Base-by-base conservation (phyloP, 2,113 vertebrate species). In the Toxostoma redivivum region DNA sequence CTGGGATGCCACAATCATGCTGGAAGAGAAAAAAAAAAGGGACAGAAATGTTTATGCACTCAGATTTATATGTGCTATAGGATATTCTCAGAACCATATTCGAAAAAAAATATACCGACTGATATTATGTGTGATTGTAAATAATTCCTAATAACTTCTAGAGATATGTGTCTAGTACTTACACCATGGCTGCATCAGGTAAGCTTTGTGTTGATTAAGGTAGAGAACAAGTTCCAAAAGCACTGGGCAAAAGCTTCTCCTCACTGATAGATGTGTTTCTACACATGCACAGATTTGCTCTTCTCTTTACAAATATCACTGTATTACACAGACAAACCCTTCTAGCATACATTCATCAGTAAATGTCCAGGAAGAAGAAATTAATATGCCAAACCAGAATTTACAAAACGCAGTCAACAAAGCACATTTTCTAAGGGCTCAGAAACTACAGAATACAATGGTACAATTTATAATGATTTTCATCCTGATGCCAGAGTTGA, bases 131-230 rank as follows among this genome's bases (percentile, higher is more conserved):
- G 61, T 27, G 15, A 89, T 66, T 66, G 69, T 27, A 88, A 74
- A 28, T 37, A 78, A 88, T 47, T 86, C 30, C 33, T 27, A 47
- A 2, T 48, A 57, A 51, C 27, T 62, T 86, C 23, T 5, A 81
- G 44, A 58, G 51, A 44, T 37, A 42, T 0, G 0, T 22, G 24
- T 15, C 9, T 19, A 74, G 71, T 45, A 31, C 35, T 78, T 51
- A 57, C 56, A 81, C 23, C n/a, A 48, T 3, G 24, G 37, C 31
- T 15, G 33, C 27, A 35, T 10, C 20, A 8, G 9, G 35, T 45
- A 71, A 86, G 53, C 56, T 96, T 96, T 96, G 92, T 93, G 90
- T 64, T 9, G 33, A 54, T 56, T 44, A 66, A 86, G 56, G 53
- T 15, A 60, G 64, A 83, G 76, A 74, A 51, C 38, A 88, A 35